Conservation (phyloP, 2,113 vertebrate species). For the Riparia riparia region DNA sequence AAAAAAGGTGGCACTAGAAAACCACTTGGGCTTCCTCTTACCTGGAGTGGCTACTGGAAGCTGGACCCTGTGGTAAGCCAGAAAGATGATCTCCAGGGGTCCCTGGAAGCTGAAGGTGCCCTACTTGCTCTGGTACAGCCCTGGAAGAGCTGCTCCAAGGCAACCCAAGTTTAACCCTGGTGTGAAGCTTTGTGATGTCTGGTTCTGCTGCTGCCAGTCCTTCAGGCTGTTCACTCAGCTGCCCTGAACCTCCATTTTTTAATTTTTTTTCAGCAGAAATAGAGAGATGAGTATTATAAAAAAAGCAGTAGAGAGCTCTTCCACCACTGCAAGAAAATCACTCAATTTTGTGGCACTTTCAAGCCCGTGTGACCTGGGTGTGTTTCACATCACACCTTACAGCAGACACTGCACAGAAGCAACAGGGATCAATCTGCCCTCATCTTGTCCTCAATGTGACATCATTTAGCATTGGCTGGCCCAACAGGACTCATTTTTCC, state of each 20-base stretch:
- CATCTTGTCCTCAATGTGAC: neutral
- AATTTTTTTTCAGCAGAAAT: neutral
- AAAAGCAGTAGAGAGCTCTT: neutral
- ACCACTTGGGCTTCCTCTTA: neutral
- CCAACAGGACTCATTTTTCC: neutral
- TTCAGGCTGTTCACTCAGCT: neutral
- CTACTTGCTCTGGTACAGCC: neutral
- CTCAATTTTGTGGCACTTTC: neutral
- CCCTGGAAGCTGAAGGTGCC: neutral
- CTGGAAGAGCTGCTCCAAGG: neutral
- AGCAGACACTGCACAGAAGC: neutral
- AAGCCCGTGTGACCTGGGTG: neutral
- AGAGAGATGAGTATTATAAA: neutral
- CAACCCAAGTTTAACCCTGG: rapidly evolving
- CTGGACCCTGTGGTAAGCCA: neutral
- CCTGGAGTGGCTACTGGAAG: neutral
- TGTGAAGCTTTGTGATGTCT: neutral
- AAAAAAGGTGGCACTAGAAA: neutral
- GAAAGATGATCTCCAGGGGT: neutral
- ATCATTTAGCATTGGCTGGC: neutral
- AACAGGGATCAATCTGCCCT: neutral
- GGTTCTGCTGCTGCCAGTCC: neutral
- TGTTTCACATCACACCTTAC: neutral
- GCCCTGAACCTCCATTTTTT: neutral
- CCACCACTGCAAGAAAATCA: neutral